A percentile compares a stretch with the other conserved stretches of the same genome.
Conservation (phyloP, 2,797 vertebrate species). For the Cetoscarus ocellatus region DNA sequence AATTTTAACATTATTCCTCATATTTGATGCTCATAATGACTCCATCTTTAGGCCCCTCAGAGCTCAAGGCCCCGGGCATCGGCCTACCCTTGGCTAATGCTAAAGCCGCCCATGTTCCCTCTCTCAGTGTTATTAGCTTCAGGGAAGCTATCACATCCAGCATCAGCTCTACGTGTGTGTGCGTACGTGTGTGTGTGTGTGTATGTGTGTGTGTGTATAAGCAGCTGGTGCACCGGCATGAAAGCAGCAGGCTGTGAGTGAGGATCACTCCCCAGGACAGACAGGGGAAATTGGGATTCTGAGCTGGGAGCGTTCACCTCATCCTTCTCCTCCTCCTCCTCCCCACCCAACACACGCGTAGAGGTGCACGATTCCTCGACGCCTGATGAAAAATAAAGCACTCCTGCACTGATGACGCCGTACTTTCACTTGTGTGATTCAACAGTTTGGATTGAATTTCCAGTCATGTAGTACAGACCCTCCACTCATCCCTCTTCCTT, state of each 20-base stretch:
- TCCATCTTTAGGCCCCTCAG: too few species aligned
- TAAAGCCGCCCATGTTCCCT: neutral
- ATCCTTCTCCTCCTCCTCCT: neutral
- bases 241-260: conserved; percentile 49
- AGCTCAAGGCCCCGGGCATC: too few species aligned
- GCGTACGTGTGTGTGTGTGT: conserved; percentile 10
- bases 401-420: conserved; percentile 34
- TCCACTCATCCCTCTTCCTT: neutral
- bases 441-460: conserved; percentile 67
- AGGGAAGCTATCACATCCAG: conserved; percentile 57
- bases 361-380: conserved; percentile 25
- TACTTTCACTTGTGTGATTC: conserved; percentile 48
- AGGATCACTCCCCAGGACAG: conserved; percentile 70
- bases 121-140: conserved; percentile 52
- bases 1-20: too few species aligned
- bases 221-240: conserved; percentile 62
- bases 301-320: conserved; percentile 21
- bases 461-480: conserved; percentile 35
- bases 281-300: conserved; percentile 55
- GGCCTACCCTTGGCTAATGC: too few species aligned
- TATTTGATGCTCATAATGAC: too few species aligned
- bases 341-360: conserved; percentile 1
- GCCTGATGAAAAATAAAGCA: conserved; percentile 20
- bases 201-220: conserved; percentile 28
- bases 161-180: conserved; percentile 31